Base-by-base conservation (phyloP, 2,888 invertebrate genomes). In the Xanthia togata region DNA sequence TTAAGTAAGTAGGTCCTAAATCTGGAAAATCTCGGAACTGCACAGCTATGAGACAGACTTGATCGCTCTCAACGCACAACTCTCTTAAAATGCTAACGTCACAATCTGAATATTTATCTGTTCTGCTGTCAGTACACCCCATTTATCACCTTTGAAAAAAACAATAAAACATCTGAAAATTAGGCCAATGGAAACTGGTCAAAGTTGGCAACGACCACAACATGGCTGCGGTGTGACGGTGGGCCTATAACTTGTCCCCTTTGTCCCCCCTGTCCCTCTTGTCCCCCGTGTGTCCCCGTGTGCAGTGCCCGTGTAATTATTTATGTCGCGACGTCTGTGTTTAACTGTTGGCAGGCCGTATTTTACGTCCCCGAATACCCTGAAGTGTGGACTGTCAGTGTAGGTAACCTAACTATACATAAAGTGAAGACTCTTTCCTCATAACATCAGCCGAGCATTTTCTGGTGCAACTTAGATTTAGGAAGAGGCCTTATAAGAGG, bases 231-330 rank as follows among this genome's bases (percentile, higher is more conserved):
- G 86, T 84, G 72, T 80, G 79, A 79, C 76, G 79, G 81, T 81
- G 84, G 82, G 78, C 88, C 89, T 87, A 90, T 93, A 91, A 92
- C 89, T 92, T 88, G 84, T 82, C 57, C 79, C 76, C 74, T 76
- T 85, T 31, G n/a, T n/a, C 60, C 65, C 88, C 23, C 12, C 90
- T 86, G 31, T 76, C 59, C 62, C 80, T 11, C 35, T 41, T 35
- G 79, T 26, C 68, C 55, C 76, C 76, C 35, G 17, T 90, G 11
- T 84, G 85, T 78, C 79, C 64, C 84, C 84, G 91, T 92, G 93
- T 82, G 91, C 93, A 91, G 85, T 72, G 87, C 65, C 89, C 93
- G 89, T 94, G 90, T 93, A 93, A 94, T 94, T 93, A 93, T 93
- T 93, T 94, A 93, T 91, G 91, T 91, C 85, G 84, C 88, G 78